These are phyloP conservation scores for Odocoileus hemionus DNA, from an alignment of 2,113 vertebrate genomes.

Conservation along the genomic window DNA sequence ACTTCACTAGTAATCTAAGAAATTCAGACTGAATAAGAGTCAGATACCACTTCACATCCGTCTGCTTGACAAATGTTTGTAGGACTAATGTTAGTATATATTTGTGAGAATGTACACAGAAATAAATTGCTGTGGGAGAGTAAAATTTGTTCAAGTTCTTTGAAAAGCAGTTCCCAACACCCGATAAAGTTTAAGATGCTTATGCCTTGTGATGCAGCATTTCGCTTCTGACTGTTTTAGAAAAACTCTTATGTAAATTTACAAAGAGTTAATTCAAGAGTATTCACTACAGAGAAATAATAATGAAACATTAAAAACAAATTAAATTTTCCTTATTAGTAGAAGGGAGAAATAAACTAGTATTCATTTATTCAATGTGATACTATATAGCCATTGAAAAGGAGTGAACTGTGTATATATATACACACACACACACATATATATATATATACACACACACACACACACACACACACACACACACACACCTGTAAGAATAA, in stretches of 20 bases:
- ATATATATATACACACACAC: neutral
- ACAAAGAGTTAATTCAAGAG: neutral
- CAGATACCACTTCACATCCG: neutral
- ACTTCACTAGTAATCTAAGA: neutral
- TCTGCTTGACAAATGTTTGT: neutral
- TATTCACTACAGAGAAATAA: neutral
- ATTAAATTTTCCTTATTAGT: neutral
- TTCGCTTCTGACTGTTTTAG: neutral
- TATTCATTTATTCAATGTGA: neutral
- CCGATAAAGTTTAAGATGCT: neutral
- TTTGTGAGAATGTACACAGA: neutral
- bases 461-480: neutral
- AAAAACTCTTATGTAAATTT: neutral
- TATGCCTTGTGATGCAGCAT: neutral
- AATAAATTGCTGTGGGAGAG: neutral
- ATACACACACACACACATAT: neutral
- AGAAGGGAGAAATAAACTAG: neutral
- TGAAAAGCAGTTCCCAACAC: neutral
- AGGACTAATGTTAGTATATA: neutral
- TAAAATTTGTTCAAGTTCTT: neutral
- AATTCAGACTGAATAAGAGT: neutral
- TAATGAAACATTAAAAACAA: neutral
- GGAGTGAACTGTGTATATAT: neutral
- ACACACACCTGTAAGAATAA: neutral
- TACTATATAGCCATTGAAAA: neutral